Percentiles rank a stretch among this genome's conserved stretches.
These are phyloP conservation scores for Dryobates pubescens DNA, from an alignment of 2,797 vertebrate species.

Conservation along the genomic window DNA sequence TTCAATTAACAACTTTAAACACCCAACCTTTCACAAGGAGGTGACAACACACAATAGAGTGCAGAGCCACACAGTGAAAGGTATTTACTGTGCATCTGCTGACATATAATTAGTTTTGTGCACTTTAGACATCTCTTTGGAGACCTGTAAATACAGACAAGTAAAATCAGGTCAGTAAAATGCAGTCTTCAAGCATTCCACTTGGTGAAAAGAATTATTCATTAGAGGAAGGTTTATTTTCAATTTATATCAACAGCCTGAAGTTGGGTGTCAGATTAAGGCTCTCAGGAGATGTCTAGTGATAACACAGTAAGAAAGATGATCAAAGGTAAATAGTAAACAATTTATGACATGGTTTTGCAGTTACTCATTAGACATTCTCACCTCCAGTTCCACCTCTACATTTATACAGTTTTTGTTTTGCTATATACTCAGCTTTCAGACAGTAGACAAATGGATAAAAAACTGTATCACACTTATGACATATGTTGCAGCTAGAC, in stretches of 20 bases:
- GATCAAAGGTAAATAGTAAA: conserved; percentile 19
- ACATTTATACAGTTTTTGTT: background rate
- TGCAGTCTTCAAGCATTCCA: background rate
- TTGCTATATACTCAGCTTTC: background rate
- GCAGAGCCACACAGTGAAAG: background rate
- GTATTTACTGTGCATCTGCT: background rate
- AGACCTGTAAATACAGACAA: background rate
- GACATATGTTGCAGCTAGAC: background rate
- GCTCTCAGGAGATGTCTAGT: background rate
- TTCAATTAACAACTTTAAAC: background rate
- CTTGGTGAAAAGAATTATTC: conserved; percentile 23
- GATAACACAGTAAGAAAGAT: background rate
- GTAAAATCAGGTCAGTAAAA: background rate
- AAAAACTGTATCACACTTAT: background rate
- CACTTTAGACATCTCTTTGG: background rate
- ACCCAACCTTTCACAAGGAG: background rate
- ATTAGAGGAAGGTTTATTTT: background rate
- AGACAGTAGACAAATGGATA: background rate
- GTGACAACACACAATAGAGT: background rate
- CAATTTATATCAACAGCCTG: background rate
- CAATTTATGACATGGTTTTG: background rate
- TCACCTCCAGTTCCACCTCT: background rate
- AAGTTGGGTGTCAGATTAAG: background rate
- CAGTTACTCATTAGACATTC: background rate
- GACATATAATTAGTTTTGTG: background rate